Conservation (phyloP, 2,797 vertebrate genomes). For the Acrossocheilus fasciatus region DNA sequence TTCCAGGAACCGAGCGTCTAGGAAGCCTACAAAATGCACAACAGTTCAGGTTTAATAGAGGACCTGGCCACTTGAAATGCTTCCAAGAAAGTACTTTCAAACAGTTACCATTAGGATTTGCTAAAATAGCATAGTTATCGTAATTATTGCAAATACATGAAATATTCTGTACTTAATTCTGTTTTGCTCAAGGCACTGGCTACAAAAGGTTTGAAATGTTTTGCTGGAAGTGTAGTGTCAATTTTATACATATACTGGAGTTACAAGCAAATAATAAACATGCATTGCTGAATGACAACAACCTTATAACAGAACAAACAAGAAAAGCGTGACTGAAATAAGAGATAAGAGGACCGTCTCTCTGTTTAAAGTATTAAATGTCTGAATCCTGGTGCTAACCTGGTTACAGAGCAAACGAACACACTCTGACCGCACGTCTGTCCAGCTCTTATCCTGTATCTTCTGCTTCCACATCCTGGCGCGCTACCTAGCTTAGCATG, state of each 20-base stretch:
- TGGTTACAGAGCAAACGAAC: slow-evolving; percentile 80
- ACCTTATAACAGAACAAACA: neutral
- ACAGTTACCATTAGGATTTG: neutral
- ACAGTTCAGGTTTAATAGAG: neutral
- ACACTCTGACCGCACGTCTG: slow-evolving; percentile 79
- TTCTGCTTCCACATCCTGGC: slow-evolving; percentile 57
- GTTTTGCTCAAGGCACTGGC: neutral
- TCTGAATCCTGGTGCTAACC: slow-evolving; percentile 73
- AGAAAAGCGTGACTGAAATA: neutral
- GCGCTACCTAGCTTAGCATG: slow-evolving; percentile 59
- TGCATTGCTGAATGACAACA: neutral
- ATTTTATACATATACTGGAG: neutral
- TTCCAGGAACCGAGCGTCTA: neutral
- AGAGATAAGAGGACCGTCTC: slow-evolving; percentile 11
- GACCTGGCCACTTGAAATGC: slow-evolving; percentile 5
- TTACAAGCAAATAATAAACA: neutral
- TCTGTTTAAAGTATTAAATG: slow-evolving; percentile 77
- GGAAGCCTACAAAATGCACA: neutral
- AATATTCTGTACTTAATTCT: neutral
- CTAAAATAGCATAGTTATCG: neutral
- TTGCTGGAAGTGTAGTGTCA: too few species aligned
- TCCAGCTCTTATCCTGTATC: slow-evolving; percentile 74
- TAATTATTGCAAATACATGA: neutral
- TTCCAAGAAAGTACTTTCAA: neutral
- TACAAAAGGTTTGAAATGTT: too few species aligned